These are phyloP conservation scores for Cottoperca gobio DNA, from an alignment of 2,797 vertebrate species.

Conservation along the genomic window DNA sequence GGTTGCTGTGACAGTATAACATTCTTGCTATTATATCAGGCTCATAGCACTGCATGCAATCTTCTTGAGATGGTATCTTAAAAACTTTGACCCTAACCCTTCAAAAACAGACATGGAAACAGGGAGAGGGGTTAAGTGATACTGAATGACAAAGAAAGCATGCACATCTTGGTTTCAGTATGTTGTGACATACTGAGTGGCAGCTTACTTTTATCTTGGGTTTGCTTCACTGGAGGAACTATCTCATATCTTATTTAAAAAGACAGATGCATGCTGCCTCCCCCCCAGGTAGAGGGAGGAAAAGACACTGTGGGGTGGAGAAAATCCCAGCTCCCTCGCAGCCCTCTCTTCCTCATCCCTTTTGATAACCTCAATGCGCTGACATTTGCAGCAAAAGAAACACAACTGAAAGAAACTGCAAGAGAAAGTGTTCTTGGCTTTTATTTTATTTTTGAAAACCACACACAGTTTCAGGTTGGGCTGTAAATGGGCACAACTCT, in stretches of 20 bases:
- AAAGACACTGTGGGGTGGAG: slow-evolving; percentile 34
- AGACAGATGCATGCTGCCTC: slow-evolving; percentile 17
- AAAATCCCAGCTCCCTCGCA: slow-evolving; percentile 64
- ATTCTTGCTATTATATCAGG: background rate
- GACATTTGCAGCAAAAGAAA: background rate
- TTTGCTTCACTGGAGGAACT: slow-evolving; percentile 18
- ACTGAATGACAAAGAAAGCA: background rate
- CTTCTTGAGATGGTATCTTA: background rate
- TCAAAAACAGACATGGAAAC: background rate
- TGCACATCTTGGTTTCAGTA: background rate
- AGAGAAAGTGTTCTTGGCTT: slow-evolving; percentile 17
- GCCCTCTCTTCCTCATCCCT: slow-evolving; percentile 52
- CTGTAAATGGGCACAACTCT: background rate
- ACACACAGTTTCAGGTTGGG: background rate
- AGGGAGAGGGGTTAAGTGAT: no score
- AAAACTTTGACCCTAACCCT: background rate
- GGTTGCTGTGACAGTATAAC: background rate
- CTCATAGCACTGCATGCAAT: background rate
- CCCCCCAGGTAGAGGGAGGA: slow-evolving; percentile 21
- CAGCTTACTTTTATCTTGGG: background rate
- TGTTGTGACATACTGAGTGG: slow-evolving; percentile 3
- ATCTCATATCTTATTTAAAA: slow-evolving; percentile 38
- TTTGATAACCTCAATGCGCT: no score
- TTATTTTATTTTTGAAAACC: slow-evolving; percentile 20
- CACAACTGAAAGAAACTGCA: slow-evolving; percentile 12